Evolutionary conservation across 2,888 invertebrate genomes (phyloP).

Genomic region (Rhingia rostrata): DNA sequence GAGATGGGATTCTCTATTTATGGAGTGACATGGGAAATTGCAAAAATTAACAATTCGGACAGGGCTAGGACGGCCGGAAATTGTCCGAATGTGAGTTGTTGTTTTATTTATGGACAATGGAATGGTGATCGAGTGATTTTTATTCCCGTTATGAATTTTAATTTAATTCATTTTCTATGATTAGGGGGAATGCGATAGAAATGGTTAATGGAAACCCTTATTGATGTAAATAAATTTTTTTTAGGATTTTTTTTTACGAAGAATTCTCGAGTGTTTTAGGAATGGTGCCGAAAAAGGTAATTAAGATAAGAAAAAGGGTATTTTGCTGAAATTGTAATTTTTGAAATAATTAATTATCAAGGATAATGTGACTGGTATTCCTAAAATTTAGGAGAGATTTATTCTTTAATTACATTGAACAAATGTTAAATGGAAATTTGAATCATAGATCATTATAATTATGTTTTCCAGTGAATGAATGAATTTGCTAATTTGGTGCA

Average conservation of each 20-base stretch:
- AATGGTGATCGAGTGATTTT: constrained; percentile 74
- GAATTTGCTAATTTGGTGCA: too few relatives aligned
- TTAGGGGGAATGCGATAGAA: not conserved
- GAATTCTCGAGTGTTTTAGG: too few relatives aligned
- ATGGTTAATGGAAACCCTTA: not conserved
- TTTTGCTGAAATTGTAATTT: too few relatives aligned
- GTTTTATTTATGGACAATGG: constrained; percentile 34
- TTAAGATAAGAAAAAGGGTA: too few relatives aligned
- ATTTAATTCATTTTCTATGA: constrained; percentile 32
- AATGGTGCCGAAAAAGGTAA: too few relatives aligned
- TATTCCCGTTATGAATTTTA: constrained; percentile 74
- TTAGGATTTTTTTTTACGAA: not conserved
- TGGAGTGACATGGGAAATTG: constrained; percentile 73
- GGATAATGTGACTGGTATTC: too few relatives aligned
- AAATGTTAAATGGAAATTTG: too few relatives aligned
- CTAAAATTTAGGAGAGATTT: too few relatives aligned
- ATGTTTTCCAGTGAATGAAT: too few relatives aligned
- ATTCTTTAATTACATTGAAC: too few relatives aligned
- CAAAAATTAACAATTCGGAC: constrained; percentile 68
- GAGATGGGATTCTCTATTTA: constrained; percentile 38
- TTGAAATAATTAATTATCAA: too few relatives aligned
- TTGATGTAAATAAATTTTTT: constrained; percentile 4
- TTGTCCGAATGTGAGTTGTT: constrained; percentile 69
- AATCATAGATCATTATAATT: too few relatives aligned
- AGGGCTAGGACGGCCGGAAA: constrained; percentile 65